Base-by-base conservation (phyloP, 2,888 invertebrate species). In the Halictus quadricinctus region DNA sequence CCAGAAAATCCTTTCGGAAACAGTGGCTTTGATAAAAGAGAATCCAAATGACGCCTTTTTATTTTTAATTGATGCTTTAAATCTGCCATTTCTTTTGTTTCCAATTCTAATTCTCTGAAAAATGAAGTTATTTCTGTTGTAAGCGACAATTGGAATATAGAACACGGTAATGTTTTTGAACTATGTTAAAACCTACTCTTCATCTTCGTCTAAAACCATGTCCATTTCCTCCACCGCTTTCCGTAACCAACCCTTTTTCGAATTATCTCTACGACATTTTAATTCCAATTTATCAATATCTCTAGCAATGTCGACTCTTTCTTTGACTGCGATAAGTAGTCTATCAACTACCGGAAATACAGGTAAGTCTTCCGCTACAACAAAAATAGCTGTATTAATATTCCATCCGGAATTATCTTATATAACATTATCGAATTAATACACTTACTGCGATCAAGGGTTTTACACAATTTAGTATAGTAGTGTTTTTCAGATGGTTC, bases 211-310 rank as follows among this genome's bases (percentile, higher is more conserved):
- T 3, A 99, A 95, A 83, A 99, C 96, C 91, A 99, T 97, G 94
- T 99, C 99, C 97, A 98, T 97, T 89, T 99, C 98, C 87, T 97
- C 96, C 0, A 98, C 98, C 2, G 97, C 97, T 93, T 97, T 97
- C 90, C 97, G 96, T 92, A 98, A 95, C 99, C 99, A 99, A 41
- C 97, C 97, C 87, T 96, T 96, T 90, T 98, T 96, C 15, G 96
- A 96, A 90, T 96, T 96, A 0, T 95, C 95, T 80, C 97, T 96
- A 46, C 96, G 95, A 87, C 96, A 95, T 91, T 95, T 96, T 91
- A 97, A 95, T 94, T 98, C 97, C 81, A 97, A 93, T 73, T 96
- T 96, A 93, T 99, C 99, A 64, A 99, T 95, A 89, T 97, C 96
- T 1, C 97, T 95, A 0, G 99, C 99, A 54, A 97, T 92, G 89